Evolutionary conservation across 2,888 invertebrate genomes (phyloP), one percentile per base, ranked within the genome.

Genomic region (Lasioglossum villosulum): DNA sequence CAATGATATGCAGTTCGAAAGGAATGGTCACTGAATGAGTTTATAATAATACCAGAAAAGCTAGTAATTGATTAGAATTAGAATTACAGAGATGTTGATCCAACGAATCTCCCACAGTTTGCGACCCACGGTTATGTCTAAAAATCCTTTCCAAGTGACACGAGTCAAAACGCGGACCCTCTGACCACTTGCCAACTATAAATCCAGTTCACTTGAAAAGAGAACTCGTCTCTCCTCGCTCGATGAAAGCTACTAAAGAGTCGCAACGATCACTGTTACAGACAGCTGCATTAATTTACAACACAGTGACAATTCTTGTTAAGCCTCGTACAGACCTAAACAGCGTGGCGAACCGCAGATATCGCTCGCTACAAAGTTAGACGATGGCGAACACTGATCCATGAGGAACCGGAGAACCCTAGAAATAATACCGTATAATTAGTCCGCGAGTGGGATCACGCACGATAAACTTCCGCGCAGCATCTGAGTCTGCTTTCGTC

Each of bases 331-430:
- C n/a, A n/a, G n/a, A n/a, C n/a, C n/a, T n/a, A n/a, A n/a, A n/a
- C n/a, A n/a, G n/a, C n/a, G n/a, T n/a, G n/a, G n/a, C n/a, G n/a
- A n/a, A n/a, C n/a, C n/a, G n/a, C n/a, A n/a, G n/a, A n/a, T n/a
- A n/a, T 34, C 34, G 68, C 66, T 42, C 42, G 75, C n/a, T 48
- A 80, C 83, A 63, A 80, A 80, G 75, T 42, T 72, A 74, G 74
- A 42, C 14, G 59, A 39, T 10, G 34, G 34, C 19, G 76, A 19
- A 63, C 70, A 63, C 45, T 63, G 56, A 76, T 80, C 56, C 68
- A 70, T 10, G 42, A 12, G 52, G 52, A 68, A 73, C 52, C 48
- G 30, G 78, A 68, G 73, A 30, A 68, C 82, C 48, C 73, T 73
- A 52, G 27, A 59, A 59, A 59, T 59, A 52, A 42, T 16, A 30